Conservation (phyloP, 2,888 invertebrate species). For the Steinernema carpocapsae region DNA sequence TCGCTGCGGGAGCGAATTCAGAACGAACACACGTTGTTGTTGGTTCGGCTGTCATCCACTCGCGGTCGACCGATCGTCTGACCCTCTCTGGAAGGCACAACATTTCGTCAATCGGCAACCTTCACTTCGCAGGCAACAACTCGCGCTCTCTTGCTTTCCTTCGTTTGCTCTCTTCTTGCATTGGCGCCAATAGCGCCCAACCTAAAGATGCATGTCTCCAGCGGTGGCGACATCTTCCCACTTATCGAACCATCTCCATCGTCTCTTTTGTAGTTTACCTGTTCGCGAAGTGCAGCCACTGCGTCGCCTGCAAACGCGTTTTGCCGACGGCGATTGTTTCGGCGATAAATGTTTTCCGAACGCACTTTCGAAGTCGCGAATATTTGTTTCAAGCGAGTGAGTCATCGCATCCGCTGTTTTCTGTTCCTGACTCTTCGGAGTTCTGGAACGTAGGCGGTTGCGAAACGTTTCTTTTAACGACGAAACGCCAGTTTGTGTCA, state of each 20-base stretch:
- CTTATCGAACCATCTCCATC: conserved; percentile 7
- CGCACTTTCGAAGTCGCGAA: background rate
- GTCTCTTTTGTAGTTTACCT: conserved; percentile 18
- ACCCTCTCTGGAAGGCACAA: conserved; percentile 32
- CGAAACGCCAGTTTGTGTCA: background rate
- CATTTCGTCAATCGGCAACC: conserved; percentile 29
- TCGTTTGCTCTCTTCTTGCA: conserved; percentile 13
- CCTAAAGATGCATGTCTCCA: conserved; percentile 8
- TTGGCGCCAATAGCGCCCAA: conserved; percentile 5
- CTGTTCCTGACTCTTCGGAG: background rate
- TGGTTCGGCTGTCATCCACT: conserved; percentile 31
- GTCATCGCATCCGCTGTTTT: conserved; percentile 7
- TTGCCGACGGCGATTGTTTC: background rate
- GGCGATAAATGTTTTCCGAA: background rate
- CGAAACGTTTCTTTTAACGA: conserved; percentile 6
- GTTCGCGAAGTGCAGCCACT: background rate
- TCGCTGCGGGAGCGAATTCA: conserved; percentile 27
- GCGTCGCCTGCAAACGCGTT: background rate
- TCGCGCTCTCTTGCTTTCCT: background rate
- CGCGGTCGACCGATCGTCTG: conserved; percentile 27
- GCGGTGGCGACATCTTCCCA: conserved; percentile 15
- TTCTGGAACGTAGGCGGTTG: conserved; percentile 7
- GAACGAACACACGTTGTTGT: conserved; percentile 29
- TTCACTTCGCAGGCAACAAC: conserved; percentile 33
- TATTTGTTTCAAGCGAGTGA: background rate